Evolutionary conservation across 2,888 invertebrate genomes (phyloP), one percentile per base, ranked within the genome.

Genomic region (Caenorhabditis drosophilae): DNA sequence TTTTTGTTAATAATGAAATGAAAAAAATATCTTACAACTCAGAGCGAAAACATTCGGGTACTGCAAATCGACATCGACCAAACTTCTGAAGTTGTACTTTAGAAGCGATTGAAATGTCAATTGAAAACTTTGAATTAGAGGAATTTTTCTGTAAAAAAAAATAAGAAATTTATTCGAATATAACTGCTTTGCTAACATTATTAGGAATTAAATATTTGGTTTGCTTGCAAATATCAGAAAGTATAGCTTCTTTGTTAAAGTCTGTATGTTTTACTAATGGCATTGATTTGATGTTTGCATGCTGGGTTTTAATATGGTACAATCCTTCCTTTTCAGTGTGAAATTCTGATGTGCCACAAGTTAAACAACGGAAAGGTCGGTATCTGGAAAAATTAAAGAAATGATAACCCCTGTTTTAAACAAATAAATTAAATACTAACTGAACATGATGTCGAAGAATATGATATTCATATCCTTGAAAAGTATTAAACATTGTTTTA

Each of bases 321-420:
- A 48, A 23, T 18, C 52, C 56, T 45, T 62, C 62, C 2, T 45
- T 42, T 26, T 62, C 62, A 6, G 52, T 62, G 45, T 62, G 52
- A 31, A 62, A 57, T 18, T n/a, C n/a, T n/a, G n/a, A n/a, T n/a
- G n/a, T n/a, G n/a, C n/a, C 38, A 35, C 62, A 62, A 1, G 34
- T 38, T 9, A 49, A 22, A 26, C 62, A 62, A 12, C 44, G 52
- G 42, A 47, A 62, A 26, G 62, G 62, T 1, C 45, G 48, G 27
- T 62, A 57, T 25, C 44, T 45, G 44, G 2, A 45, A 45, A 27
- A 27, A 23, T 4, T n/a, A n/a, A n/a, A n/a, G n/a, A n/a, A n/a
- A n/a, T n/a, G n/a, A n/a, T 20, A 36, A 9, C 20, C 18, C 18
- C 9, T 4, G 23, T 42, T 23, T 42, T 20, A 20, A 6, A 20